phyloP scores from a whole-genome alignment of 2,113 vertebrate species.

The Engraulis encrasicolus region DNA sequence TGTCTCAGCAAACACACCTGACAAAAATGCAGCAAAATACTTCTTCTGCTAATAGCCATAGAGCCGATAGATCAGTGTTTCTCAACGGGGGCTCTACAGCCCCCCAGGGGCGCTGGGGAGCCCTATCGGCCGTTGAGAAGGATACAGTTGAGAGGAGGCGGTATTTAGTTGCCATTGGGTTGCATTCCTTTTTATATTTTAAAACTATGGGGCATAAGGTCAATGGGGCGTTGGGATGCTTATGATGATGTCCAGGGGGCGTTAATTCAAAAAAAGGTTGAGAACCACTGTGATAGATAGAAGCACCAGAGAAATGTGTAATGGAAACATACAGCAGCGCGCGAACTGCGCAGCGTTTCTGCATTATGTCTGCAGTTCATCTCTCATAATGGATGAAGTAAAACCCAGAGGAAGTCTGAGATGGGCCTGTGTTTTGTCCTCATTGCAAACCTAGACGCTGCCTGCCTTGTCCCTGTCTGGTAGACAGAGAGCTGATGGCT shows the following conservation, averaged over 20 bases:
- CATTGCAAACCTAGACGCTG: background rate
- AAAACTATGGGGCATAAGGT: no score
- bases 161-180: no score
- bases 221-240: no score
- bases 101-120: no score
- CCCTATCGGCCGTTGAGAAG: no score
- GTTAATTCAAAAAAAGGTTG: no score
- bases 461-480: background rate
- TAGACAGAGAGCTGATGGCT: slow-evolving; percentile 13
- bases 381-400: background rate
- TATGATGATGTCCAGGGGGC: no score
- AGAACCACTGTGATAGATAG: no score
- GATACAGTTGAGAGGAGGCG: no score
- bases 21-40: background rate
- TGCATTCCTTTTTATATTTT: no score
- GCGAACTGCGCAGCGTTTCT: background rate
- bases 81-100: no score
- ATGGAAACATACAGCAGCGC: background rate
- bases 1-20: background rate
- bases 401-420: background rate
- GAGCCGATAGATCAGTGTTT: no score
- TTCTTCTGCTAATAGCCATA: background rate
- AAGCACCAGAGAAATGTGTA: background rate
- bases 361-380: background rate
- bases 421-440: background rate